Conservation (phyloP, 2,113 vertebrate genomes). For the Lontra canadensis region DNA sequence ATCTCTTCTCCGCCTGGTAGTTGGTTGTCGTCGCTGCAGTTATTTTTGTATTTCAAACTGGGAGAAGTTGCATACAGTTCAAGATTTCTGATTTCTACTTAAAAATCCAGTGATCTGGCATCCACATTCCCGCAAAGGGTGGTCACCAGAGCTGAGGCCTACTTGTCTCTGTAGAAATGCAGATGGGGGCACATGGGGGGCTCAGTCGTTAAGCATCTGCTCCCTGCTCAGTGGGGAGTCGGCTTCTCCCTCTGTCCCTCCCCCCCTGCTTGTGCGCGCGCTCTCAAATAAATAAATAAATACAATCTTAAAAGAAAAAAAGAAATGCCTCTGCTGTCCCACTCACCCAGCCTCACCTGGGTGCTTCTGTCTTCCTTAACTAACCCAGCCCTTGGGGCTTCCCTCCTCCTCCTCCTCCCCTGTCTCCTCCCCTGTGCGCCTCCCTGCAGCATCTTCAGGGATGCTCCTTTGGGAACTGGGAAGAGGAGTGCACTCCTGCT, state of each 20-base stretch:
- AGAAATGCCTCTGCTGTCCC: neutral
- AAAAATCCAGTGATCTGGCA: neutral
- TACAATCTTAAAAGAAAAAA: neutral
- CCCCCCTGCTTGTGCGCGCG: neutral
- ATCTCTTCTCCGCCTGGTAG: neutral
- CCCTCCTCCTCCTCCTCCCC: neutral
- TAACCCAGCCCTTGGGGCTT: rapidly evolving
- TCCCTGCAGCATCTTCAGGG: neutral
- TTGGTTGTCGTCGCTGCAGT: neutral
- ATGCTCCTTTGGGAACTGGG: neutral
- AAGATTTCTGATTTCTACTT: neutral
- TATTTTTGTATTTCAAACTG: conserved; percentile 14
- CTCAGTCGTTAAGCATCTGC: neutral
- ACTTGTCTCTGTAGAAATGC: neutral
- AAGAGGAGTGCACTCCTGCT: neutral
- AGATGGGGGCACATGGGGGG: neutral
- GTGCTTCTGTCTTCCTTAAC: neutral
- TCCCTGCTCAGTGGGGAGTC: neutral
- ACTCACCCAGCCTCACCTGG: neutral
- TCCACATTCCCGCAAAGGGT: neutral
- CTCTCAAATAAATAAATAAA: neutral
- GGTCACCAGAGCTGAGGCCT: neutral
- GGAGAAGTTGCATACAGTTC: neutral
- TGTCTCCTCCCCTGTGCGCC: neutral
- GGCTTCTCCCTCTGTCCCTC: neutral